A percentile compares a stretch with the other conserved stretches of the same genome.
These are phyloP conservation scores for Craterocephalus amniculus DNA, from an alignment of 2,797 vertebrate genomes.

Conservation along the genomic window DNA sequence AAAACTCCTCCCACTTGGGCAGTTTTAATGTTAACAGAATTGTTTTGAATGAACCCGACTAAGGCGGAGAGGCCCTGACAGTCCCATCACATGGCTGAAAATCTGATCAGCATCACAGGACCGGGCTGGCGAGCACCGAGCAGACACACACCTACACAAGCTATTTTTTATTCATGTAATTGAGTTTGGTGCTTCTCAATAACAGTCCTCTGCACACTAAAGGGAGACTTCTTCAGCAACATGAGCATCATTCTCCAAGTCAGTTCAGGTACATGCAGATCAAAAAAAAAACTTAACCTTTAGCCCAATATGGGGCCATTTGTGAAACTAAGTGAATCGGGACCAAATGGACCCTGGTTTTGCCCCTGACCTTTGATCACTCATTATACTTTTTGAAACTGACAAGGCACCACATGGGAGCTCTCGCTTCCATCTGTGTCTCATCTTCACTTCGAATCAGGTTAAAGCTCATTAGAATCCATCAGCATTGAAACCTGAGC, in stretches of 20 bases:
- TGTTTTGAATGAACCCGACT: constrained; percentile 11
- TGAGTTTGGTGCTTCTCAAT: constrained; percentile 14
- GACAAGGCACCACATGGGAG: constrained; percentile 24
- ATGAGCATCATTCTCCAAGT: neutral
- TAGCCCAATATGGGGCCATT: constrained; percentile 25
- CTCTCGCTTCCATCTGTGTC: constrained; percentile 47
- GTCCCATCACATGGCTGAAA: constrained; percentile 45
- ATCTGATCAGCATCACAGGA: constrained; percentile 60
- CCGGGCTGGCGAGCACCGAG: constrained; percentile 10
- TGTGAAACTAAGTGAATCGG: constrained; percentile 11
- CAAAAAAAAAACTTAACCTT: neutral
- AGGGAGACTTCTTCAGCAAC: constrained; percentile 2
- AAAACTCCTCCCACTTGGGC: neutral
- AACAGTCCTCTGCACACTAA: neutral
- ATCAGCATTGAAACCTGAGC: constrained; percentile 70
- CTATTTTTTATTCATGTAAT: constrained; percentile 11
- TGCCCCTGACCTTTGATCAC: constrained; percentile 48
- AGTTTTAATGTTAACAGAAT: neutral
- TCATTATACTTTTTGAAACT: constrained; percentile 31
- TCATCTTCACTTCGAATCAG: constrained; percentile 45
- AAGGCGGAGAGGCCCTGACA: neutral
- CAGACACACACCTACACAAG: constrained; percentile 4
- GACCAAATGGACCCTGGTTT: constrained; percentile 29
- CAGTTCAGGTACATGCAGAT: neutral
- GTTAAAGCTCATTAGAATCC: constrained; percentile 59